These are phyloP conservation scores for Poecile atricapillus DNA, from an alignment of 2,113 vertebrate species.

Conservation along the genomic window DNA sequence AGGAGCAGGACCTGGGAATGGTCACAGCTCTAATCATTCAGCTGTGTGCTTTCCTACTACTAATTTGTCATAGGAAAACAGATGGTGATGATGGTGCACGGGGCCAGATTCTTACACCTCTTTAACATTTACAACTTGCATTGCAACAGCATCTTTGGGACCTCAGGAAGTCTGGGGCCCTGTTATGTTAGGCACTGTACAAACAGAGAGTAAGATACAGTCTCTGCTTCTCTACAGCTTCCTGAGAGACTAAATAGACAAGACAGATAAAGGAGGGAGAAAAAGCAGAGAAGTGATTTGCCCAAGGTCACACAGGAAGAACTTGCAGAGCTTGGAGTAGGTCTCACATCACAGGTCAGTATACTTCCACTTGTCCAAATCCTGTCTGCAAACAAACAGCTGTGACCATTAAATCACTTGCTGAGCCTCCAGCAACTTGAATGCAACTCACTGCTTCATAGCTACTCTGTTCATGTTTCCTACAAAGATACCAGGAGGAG, in stretches of 20 bases:
- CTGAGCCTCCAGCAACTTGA: background rate
- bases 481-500: background rate
- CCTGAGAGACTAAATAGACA: conserved; percentile 35
- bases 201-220: conserved; percentile 33
- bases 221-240: conserved; percentile 1
- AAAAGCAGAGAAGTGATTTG: conserved; percentile 12
- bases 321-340: background rate
- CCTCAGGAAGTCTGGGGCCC: conserved; percentile 38
- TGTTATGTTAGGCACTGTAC: background rate
- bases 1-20: background rate
- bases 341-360: background rate
- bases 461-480: background rate
- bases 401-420: background rate
- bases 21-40: conserved; percentile 35
- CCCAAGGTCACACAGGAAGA: conserved; percentile 1
- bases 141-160: conserved; percentile 50
- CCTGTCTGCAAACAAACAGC: background rate
- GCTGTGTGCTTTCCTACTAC: background rate
- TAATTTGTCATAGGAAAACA: conserved; percentile 48
- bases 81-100: background rate
- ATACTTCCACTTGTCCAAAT: background rate
- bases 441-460: accelerated
- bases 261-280: conserved; percentile 19
- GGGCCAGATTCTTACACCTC: conserved; percentile 43
- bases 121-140: conserved; percentile 19